These are phyloP conservation scores for Trichonephila clavata DNA, from an alignment of 1,140 invertebrate species.

Conservation along the genomic window DNA sequence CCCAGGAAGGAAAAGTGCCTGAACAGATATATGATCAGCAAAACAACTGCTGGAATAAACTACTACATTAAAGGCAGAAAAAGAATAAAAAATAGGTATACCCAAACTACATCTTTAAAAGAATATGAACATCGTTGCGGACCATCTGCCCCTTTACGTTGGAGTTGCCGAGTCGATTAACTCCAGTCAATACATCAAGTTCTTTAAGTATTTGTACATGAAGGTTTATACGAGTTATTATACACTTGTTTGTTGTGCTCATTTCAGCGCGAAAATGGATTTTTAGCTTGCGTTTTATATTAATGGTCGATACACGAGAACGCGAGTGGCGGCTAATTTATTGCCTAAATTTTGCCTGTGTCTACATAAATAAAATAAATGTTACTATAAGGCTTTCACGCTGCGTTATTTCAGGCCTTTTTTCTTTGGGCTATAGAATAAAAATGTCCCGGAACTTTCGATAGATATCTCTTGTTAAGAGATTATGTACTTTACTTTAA, in stretches of 20 bases:
- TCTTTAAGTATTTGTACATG: constrained; percentile 39
- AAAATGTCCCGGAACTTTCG: not conserved
- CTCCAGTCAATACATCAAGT: constrained; percentile 44
- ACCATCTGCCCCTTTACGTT: constrained; percentile 42
- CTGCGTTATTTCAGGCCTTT: constrained; percentile 5
- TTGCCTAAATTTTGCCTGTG: constrained; percentile 17
- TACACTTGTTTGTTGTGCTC: constrained; percentile 29
- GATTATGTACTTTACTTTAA: constrained; percentile 18
- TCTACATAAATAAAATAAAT: constrained; percentile 36
- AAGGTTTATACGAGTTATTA: constrained; percentile 55
- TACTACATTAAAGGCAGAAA: constrained; percentile 36
- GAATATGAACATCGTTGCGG: constrained; percentile 28
- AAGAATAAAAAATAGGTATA: constrained; percentile 3
- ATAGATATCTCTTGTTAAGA: not conserved
- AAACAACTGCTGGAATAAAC: constrained; percentile 54
- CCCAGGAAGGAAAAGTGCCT: not conserved
- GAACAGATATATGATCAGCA: constrained; percentile 25
- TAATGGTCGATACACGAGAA: constrained; percentile 4
- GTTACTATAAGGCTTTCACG: not conserved
- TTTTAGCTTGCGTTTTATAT: constrained; percentile 49
- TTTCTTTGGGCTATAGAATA: not conserved
- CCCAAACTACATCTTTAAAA: constrained; percentile 61
- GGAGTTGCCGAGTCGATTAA: constrained; percentile 48
- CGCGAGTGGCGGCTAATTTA: not conserved
- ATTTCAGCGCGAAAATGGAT: constrained; percentile 48